Evolutionary conservation across 2,113 vertebrate species (phyloP).

Genomic region (Perccottus glenii): DNA sequence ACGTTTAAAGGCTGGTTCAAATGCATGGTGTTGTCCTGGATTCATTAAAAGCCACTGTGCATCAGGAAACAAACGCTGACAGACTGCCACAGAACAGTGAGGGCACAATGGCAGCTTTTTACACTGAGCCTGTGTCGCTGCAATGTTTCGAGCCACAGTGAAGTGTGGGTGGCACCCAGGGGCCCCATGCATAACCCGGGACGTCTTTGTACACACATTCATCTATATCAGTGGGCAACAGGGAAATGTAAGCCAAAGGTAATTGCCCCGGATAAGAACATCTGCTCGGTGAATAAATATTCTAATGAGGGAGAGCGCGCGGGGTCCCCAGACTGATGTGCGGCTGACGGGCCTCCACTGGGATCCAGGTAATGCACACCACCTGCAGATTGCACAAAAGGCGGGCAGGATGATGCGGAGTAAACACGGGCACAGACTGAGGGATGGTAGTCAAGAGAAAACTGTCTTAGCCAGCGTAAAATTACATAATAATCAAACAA

Average conservation of each 20-base stretch:
- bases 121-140: background rate
- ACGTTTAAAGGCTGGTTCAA: too few relatives aligned
- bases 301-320: slow-evolving; percentile 75
- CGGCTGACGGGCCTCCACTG: slow-evolving; percentile 66
- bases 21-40: too few relatives aligned
- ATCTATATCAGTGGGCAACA: slow-evolving; percentile 74
- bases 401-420: background rate
- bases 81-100: background rate
- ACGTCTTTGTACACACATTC: slow-evolving; percentile 71
- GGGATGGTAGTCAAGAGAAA: too few relatives aligned
- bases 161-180: slow-evolving; percentile 61
- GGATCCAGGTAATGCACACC: slow-evolving; percentile 69
- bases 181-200: slow-evolving; percentile 63
- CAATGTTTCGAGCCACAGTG: slow-evolving; percentile 12
- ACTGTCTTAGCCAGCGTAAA: too few relatives aligned
- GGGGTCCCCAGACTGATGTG: slow-evolving; percentile 66
- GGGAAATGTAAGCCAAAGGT: slow-evolving; percentile 80
- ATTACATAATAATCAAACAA: too few relatives aligned
- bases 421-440: background rate
- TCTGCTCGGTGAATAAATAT: slow-evolving; percentile 82
- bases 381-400: slow-evolving; percentile 68
- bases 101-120: background rate
- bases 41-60: too few relatives aligned
- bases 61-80: too few relatives aligned
- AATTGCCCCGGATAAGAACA: slow-evolving; percentile 80